Percentiles rank a stretch among this genome's conserved stretches.
phyloP scores from a whole-genome alignment of 2,113 vertebrate species.

The Gila orcuttii region DNA sequence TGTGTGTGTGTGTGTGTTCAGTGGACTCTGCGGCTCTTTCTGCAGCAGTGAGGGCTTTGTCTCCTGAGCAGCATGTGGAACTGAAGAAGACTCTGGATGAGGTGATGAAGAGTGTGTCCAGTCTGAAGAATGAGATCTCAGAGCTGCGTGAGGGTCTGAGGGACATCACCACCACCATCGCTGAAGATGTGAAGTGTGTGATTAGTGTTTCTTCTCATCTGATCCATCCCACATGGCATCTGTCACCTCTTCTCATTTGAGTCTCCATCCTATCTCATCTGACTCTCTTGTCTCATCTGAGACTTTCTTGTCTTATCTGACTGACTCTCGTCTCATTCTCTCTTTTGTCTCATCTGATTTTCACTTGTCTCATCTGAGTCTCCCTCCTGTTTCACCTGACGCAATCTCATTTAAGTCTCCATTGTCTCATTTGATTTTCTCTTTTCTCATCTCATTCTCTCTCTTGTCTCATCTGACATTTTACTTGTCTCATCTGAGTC shows the following conservation, averaged over 20 bases:
- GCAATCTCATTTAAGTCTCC: no score
- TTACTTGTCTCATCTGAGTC: neutral
- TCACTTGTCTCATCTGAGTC: no score
- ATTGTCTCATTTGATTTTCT: neutral
- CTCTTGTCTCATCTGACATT: neutral
- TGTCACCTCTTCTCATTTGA: neutral
- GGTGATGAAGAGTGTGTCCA: constrained; percentile 78
- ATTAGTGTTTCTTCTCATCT: neutral
- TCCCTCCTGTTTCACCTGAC: no score
- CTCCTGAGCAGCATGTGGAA: constrained; percentile 76
- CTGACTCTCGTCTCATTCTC: neutral
- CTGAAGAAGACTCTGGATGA: constrained; percentile 87
- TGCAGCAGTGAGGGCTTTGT: constrained; percentile 66
- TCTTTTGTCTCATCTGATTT: neutral
- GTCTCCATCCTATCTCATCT: neutral
- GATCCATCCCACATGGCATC: neutral
- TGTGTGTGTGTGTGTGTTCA: constrained; percentile 11
- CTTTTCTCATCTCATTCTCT: no score
- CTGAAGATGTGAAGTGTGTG: constrained; percentile 87
- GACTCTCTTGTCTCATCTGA: neutral
- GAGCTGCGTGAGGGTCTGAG: constrained; percentile 83
- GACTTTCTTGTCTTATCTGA: no score
- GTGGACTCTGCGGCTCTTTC: constrained; percentile 62
- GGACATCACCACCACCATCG: constrained; percentile 82
- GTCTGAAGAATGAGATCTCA: constrained; percentile 84